Evolutionary conservation across 2,888 invertebrate species (phyloP).

Genomic region (Drosophila greeni): DNA sequence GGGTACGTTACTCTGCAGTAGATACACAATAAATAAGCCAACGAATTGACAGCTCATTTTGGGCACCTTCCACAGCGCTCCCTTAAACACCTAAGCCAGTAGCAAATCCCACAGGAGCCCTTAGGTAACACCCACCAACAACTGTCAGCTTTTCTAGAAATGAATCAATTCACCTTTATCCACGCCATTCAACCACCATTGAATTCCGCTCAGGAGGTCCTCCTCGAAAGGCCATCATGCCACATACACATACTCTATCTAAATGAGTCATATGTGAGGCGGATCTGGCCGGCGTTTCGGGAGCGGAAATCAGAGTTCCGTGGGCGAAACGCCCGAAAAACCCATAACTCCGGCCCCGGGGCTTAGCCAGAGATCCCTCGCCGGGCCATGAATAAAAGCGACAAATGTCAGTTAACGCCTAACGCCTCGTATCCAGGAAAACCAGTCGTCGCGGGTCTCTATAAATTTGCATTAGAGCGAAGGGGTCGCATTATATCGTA

Average conservation of each 20-base stretch:
- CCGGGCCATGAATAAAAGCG: constrained; percentile 64
- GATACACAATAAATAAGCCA: constrained; percentile 10
- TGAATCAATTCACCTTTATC: constrained; percentile 40
- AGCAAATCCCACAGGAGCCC: constrained; percentile 29
- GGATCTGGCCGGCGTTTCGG: constrained; percentile 32
- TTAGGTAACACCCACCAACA: constrained; percentile 38
- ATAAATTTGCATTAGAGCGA: constrained; percentile 69
- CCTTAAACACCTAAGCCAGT: constrained; percentile 7
- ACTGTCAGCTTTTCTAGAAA: constrained; percentile 34
- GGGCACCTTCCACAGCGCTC: neutral
- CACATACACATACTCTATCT: constrained; percentile 9
- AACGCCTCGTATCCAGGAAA: constrained; percentile 57
- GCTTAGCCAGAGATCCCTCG: constrained; percentile 20
- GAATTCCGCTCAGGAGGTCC: constrained; percentile 3
- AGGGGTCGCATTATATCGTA: constrained; percentile 31
- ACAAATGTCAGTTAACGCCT: constrained; percentile 72
- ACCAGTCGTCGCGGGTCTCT: constrained; percentile 61
- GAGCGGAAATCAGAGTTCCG: constrained; percentile 52
- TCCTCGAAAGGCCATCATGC: constrained; percentile 12
- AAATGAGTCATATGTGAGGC: constrained; percentile 66
- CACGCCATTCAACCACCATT: constrained; percentile 18
- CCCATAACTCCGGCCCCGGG: constrained; percentile 22
- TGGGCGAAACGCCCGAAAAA: constrained; percentile 19
- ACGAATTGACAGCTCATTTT: constrained; percentile 26
- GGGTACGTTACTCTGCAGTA: neutral